Evolutionary conservation across 2,113 vertebrate genomes (phyloP), one percentile per base, ranked within the genome.

Genomic region (Etia nguti): DNA sequence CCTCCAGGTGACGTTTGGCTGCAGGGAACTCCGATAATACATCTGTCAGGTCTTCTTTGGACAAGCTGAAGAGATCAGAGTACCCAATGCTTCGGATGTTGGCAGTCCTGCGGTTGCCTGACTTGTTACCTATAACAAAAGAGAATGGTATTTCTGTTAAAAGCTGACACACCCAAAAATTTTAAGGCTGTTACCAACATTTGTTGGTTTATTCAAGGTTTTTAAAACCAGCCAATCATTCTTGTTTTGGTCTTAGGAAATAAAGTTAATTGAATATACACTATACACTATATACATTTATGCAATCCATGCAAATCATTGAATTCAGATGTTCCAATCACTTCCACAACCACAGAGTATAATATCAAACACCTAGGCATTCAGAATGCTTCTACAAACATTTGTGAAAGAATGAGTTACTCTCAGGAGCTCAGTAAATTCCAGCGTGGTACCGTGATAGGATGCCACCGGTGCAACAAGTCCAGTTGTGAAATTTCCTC

Each of bases 11-110:
- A 0, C 92, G 68, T 24, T 97, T 97, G 90, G 98, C 98, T 0
- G 94, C 88, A 4, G 98, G 98, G 88, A 97, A 99, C 95, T 98
- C 97, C 0, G 94, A 95, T 56, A 99, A 94, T 41, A 97, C 98
- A 18, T 97, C 96, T 0, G 80, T 95, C 87, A 99, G 95, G 93
- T 98, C 97, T 89, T 98, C 98, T 94, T 99, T 99, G 84, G 97
- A 97, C 59, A 99, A 93, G 92, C 98, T 97, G 95, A 98, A 99
- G 2, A 99, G 96, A 94, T 99, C 98, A 0, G 98, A 99, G 92
- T 98, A 96, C 5, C 98, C 98, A 1, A 98, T 96, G 95, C 98
- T 99, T 60, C 96, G 94, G 93, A 99, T 99, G 91, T 98, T 97
- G 81, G 98, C 98, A 0, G 98, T 99, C 79, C 98, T 97, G 3